phyloP scores from a whole-genome alignment of 2,113 vertebrate species.

The Lates calcarifer region DNA sequence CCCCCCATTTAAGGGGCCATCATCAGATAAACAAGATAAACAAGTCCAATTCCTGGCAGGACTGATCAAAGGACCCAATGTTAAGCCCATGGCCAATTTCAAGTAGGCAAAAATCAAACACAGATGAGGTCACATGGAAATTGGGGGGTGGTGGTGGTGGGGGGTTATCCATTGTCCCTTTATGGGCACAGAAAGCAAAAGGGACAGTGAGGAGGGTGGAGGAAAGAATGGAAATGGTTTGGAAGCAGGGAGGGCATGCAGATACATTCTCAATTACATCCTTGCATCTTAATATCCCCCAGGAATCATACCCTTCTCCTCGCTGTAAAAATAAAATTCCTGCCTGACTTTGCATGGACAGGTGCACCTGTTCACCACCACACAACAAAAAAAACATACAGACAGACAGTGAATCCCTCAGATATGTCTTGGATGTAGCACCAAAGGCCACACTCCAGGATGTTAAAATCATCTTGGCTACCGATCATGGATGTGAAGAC shows the following conservation, averaged over 20 bases:
- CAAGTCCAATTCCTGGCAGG: conserved; percentile 82
- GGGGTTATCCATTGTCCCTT: conserved; percentile 66
- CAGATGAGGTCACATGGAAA: conserved; percentile 83
- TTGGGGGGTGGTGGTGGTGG: no score
- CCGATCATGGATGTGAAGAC: conserved; percentile 13
- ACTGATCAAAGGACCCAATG: conserved; percentile 82
- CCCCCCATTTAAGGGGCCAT: conserved; percentile 80
- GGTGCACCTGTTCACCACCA: conserved; percentile 51
- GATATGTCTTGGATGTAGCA: conserved; percentile 6
- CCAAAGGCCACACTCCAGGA: conserved; percentile 16
- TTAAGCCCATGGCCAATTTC: conserved; percentile 82
- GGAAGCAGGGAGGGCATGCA: conserved; percentile 2
- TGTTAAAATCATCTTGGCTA: conserved; percentile 44
- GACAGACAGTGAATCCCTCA: conserved; percentile 8
- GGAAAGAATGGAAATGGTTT: conserved; percentile 33
- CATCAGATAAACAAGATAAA: conserved; percentile 86
- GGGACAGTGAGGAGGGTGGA: conserved; percentile 48
- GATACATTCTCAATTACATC: conserved; percentile 11
- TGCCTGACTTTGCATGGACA: background rate
- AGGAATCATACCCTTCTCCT: background rate
- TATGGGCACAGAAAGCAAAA: conserved; percentile 50
- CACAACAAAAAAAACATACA: conserved; percentile 1
- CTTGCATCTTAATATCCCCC: background rate
- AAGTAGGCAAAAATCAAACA: conserved; percentile 82
- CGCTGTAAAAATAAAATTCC: conserved; percentile 26